phyloP scores from a whole-genome alignment of 2,797 vertebrate genomes.

The Stomatorhinus walkeri region DNA sequence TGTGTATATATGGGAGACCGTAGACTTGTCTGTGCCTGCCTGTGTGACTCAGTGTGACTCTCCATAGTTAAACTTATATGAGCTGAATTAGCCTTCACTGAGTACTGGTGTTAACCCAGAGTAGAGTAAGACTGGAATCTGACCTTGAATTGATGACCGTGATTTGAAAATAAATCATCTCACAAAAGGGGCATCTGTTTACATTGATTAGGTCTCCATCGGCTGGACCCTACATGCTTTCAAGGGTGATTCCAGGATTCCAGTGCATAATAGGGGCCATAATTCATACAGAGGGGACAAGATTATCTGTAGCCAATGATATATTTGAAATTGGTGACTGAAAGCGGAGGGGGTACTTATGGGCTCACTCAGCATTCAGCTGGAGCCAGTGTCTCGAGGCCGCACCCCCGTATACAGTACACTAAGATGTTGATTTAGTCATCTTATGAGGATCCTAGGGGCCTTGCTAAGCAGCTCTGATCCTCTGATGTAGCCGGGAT shows the following conservation, averaged over 20 bases:
- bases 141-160: neutral
- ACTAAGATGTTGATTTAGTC: neutral
- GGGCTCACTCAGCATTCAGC: neutral
- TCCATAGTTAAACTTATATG: neutral
- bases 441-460: neutral
- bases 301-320: neutral
- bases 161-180: neutral
- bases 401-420: neutral
- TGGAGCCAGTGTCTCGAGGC: neutral
- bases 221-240: neutral
- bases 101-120: neutral
- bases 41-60: neutral
- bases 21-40: neutral
- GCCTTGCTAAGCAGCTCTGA: neutral
- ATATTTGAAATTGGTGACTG: neutral
- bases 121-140: neutral
- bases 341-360: neutral
- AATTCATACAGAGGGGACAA: neutral
- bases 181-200: neutral
- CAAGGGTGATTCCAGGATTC: neutral
- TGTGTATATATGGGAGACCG: neutral
- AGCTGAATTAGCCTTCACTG: neutral
- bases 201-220: neutral
- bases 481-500: neutral
- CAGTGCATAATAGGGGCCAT: neutral